Conservation (phyloP, 2,888 invertebrate species). For the Acrocera orbiculus region DNA sequence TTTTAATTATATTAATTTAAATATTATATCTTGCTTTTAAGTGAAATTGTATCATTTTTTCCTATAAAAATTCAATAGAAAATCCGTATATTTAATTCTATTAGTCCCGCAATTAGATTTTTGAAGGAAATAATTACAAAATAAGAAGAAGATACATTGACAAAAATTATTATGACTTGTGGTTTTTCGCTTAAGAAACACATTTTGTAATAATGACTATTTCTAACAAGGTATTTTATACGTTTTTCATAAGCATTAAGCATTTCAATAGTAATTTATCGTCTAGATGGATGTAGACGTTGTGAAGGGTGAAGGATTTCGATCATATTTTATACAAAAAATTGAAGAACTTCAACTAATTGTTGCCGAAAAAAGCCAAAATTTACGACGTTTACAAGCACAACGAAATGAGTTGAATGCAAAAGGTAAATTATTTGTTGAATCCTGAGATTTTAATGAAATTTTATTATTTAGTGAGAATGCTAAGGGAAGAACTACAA, state of each 20-base stretch:
- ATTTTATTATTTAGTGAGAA: constrained; percentile 57
- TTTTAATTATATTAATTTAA: too few species aligned
- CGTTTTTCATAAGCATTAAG: background rate
- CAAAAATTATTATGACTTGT: too few species aligned
- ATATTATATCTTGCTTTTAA: too few species aligned
- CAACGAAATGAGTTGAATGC: constrained; percentile 98
- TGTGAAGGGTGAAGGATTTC: constrained; percentile 59
- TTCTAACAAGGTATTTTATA: constrained; percentile 8
- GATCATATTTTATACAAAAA: constrained; percentile 93
- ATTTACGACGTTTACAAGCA: constrained; percentile 88
- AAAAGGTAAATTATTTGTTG: constrained; percentile 48
- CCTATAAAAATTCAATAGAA: too few species aligned
- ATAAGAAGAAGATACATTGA: too few species aligned
- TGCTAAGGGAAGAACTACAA: constrained; percentile 93
- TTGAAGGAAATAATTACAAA: too few species aligned
- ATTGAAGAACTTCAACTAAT: constrained; percentile 92
- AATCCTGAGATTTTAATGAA: background rate
- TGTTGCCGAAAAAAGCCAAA: constrained; percentile 96
- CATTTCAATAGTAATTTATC: background rate
- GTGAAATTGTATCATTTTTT: too few species aligned
- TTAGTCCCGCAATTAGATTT: too few species aligned
- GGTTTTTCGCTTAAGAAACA: too few species aligned
- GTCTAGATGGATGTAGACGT: constrained; percentile 26
- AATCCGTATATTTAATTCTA: too few species aligned
- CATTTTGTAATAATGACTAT: constrained; percentile 10